phyloP scores from a whole-genome alignment of 2,888 invertebrate species.

The Monoplex corrugatus region DNA sequence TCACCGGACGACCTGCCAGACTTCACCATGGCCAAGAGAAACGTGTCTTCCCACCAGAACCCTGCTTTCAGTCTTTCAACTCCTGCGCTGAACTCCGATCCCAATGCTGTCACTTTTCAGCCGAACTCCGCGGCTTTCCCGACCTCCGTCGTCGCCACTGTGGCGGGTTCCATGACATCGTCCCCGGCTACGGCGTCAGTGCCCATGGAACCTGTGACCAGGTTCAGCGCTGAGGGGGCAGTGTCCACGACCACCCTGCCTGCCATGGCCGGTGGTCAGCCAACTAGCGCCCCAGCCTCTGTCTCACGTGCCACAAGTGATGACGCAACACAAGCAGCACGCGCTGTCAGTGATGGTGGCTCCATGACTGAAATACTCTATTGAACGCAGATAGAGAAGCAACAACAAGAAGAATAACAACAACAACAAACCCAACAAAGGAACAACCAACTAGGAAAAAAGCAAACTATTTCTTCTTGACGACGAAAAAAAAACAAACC shows the following conservation, averaged over 20 bases:
- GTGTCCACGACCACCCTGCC: background rate
- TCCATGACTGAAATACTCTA: slow-evolving; percentile 7
- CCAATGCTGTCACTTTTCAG: background rate
- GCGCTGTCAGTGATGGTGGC: background rate
- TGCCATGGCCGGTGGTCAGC: background rate
- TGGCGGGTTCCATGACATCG: background rate
- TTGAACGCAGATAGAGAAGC: too few relatives aligned
- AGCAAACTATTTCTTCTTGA: too few relatives aligned
- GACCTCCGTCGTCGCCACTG: background rate
- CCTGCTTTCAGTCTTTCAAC: background rate
- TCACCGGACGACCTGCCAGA: background rate
- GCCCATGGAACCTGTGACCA: background rate
- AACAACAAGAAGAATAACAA: too few relatives aligned
- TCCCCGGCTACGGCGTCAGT: background rate
- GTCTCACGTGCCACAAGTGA: background rate
- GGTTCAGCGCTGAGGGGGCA: slow-evolving; percentile 26
- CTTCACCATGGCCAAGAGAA: slow-evolving; percentile 18
- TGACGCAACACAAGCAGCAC: background rate
- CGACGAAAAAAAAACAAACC: too few relatives aligned
- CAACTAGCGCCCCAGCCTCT: background rate
- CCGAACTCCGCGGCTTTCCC: background rate
- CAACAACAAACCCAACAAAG: too few relatives aligned
- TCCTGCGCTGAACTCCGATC: background rate
- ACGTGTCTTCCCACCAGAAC: slow-evolving; percentile 26
- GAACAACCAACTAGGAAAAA: too few relatives aligned